Conservation (phyloP, 2,797 vertebrate genomes). For the Chaenodraco wilsoni region DNA sequence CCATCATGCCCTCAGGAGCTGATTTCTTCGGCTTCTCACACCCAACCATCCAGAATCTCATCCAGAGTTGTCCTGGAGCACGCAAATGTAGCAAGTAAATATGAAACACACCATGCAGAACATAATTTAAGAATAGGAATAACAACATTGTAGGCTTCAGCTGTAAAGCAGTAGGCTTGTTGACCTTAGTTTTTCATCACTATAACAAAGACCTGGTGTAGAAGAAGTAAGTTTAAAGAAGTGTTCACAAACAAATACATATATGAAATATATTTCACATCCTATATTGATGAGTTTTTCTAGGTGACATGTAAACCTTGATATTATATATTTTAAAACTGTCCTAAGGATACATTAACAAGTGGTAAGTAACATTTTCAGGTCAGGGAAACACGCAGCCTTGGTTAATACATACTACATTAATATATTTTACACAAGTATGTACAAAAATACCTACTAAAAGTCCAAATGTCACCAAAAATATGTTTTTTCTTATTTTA, state of each 20-base stretch:
- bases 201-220: not conserved
- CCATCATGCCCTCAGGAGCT: slow-evolving; percentile 84
- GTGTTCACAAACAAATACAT: not conserved
- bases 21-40: slow-evolving; percentile 95
- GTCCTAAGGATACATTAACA: not conserved
- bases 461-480: not conserved
- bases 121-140: not conserved
- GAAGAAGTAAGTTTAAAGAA: not conserved
- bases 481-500: not conserved
- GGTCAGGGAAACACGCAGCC: not conserved
- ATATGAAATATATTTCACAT: not conserved
- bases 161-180: not conserved
- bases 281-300: not conserved
- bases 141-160: not conserved
- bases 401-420: not conserved
- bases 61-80: slow-evolving; percentile 92
- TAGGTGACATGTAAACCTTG: not conserved
- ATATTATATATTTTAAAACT: not conserved
- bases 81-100: slow-evolving; percentile 90
- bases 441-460: too few species aligned
- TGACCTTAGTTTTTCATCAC: not conserved
- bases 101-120: not conserved
- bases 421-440: too few species aligned
- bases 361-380: not conserved
- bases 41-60: slow-evolving; percentile 90